Conservation (phyloP, 2,113 vertebrate species). For the Canis aureus region DNA sequence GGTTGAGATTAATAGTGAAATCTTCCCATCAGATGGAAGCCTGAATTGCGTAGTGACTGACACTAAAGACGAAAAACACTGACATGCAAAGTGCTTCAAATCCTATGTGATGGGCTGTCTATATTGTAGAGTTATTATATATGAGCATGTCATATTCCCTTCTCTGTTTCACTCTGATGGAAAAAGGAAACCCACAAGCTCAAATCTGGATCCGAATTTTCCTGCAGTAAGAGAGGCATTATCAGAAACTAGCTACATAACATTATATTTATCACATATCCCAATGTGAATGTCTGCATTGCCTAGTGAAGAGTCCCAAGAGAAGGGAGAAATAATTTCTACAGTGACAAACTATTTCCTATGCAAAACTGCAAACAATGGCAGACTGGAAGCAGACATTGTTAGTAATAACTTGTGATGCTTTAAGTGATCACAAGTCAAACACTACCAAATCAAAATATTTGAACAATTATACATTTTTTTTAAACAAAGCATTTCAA, state of each 20-base stretch:
- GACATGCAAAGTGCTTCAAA: conserved; percentile 57
- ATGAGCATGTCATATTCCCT: neutral
- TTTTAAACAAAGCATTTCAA: conserved; percentile 12
- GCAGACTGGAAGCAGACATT: neutral
- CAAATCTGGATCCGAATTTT: neutral
- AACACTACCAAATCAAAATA: neutral
- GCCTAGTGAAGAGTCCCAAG: neutral
- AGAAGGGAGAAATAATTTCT: neutral
- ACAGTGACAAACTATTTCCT: neutral
- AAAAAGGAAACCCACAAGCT: neutral
- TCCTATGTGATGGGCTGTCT: neutral
- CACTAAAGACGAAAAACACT: conserved; percentile 52
- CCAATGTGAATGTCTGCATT: neutral
- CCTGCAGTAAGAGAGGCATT: neutral
- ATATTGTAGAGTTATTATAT: neutral
- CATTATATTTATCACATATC: neutral
- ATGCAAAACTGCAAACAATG: neutral
- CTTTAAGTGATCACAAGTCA: neutral
- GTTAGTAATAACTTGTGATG: neutral
- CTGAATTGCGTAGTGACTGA: conserved; percentile 47
- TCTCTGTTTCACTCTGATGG: neutral
- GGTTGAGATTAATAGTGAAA: conserved; percentile 57
- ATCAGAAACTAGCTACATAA: neutral
- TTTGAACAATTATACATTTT: neutral
- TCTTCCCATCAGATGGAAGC: conserved; percentile 50